Conservation (phyloP, 2,797 vertebrate genomes). For the Liasis olivaceus region DNA sequence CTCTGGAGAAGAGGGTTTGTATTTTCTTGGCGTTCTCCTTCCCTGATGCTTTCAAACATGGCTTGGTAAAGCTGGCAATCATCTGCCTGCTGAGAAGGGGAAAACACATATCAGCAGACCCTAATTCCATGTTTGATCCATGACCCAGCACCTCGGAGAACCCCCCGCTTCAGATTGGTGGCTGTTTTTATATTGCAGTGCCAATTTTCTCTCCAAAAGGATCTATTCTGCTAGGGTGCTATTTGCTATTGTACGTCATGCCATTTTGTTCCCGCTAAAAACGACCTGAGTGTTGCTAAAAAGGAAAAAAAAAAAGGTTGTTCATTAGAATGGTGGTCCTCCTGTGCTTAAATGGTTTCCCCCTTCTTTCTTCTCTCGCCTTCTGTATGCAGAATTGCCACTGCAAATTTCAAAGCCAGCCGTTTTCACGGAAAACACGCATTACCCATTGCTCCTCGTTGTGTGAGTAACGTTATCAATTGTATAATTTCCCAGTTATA, state of each 20-base stretch:
- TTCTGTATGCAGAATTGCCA: conserved; percentile 78
- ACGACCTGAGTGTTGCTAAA: not conserved
- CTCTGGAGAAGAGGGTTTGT: not conserved
- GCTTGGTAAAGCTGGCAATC: conserved; percentile 28
- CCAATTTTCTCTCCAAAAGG: conserved; percentile 33
- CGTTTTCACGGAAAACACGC: conserved; percentile 80
- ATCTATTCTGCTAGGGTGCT: conserved; percentile 46
- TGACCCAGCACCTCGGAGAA: not conserved
- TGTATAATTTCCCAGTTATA: not conserved
- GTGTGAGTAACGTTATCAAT: conserved; percentile 82
- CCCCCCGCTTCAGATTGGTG: conserved; percentile 8
- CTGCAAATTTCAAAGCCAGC: conserved; percentile 94
- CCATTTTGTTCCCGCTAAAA: conserved; percentile 7
- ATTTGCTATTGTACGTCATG: conserved; percentile 46
- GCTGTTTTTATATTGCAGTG: conserved; percentile 28
- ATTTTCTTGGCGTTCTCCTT: conserved; percentile 41
- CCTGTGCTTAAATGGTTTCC: conserved; percentile 8
- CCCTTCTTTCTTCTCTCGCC: conserved; percentile 11
- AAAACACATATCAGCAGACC: conserved; percentile 56
- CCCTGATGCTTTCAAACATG: conserved; percentile 36
- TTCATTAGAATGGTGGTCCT: not conserved
- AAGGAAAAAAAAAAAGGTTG: not conserved
- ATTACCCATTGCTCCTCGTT: conserved; percentile 92
- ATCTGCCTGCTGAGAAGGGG: conserved; percentile 51
- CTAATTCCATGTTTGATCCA: conserved; percentile 53